Evolutionary conservation across 2,888 invertebrate genomes (phyloP), one percentile per base, ranked within the genome.

Genomic region (Lysandra coridon): DNA sequence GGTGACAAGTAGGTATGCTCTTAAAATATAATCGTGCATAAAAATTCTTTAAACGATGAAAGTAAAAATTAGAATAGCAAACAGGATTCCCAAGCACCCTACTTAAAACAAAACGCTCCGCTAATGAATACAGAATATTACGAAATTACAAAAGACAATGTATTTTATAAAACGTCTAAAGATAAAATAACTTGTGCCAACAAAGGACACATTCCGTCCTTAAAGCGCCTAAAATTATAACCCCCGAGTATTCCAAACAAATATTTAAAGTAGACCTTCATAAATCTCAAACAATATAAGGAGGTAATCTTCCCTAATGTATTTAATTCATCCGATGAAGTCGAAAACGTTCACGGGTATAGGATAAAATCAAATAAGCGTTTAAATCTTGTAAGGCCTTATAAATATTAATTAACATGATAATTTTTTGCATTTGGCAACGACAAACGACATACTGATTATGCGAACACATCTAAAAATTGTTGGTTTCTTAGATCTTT

Each of bases 131-230:
- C 69, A 69, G 33, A 69, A 69, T 69, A 33, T 69, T 33, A 69
- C 69, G 69, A 69, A 69, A 69, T 69, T 69, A 69, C 69, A 69
- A 69, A 69, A 69, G 69, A 69, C 69, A 69, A 69, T 69, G 75
- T 75, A 44, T 75, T 49, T 30, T 75, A 44, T 74, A 75, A 75
- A 75, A 75, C 44, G 44, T 75, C 44, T 30, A 30, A 75, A 49
- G 75, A 49, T 75, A 75, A 49, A 49, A 75, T 44, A 75, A 49
- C 23, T 44, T 44, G 75, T 44, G 75, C 49, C 23, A 76, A 76
- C 76, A 76, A 53, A 53, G 76, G 76, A 30, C 76, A 33, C 76
- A 53, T 53, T 53, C 49, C 76, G 33, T 53, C 76, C 76, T 23
- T 44, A 74, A 53, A 75, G 75, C 76, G 76, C 14, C 57, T 14